These are phyloP conservation scores for Papilio xuthus DNA, from an alignment of 1,140 invertebrate species.

Conservation along the genomic window DNA sequence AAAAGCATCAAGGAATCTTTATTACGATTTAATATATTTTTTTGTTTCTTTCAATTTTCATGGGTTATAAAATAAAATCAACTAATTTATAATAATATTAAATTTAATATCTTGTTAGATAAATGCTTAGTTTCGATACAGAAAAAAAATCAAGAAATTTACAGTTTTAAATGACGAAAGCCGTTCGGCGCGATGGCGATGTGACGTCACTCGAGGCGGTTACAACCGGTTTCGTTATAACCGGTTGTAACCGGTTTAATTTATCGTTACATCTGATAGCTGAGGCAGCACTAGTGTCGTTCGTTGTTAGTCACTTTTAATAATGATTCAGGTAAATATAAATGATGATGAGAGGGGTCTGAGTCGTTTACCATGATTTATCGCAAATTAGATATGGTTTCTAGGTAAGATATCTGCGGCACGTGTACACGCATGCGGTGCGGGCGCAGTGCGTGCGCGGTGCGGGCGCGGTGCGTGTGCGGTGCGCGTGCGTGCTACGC, in stretches of 20 bases:
- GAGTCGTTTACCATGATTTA: not conserved
- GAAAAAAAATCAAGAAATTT: not conserved
- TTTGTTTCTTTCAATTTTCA: not conserved
- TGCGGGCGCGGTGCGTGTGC: not conserved
- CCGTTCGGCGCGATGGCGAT: not conserved
- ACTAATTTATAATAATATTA: conserved; percentile 11
- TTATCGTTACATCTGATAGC: not conserved
- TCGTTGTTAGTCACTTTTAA: conserved; percentile 6
- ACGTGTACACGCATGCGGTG: not conserved
- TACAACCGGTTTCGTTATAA: not conserved
- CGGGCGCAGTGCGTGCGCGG: not conserved
- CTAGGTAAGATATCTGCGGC: not conserved
- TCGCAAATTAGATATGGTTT: conserved; percentile 16
- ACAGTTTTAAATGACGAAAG: not conserved
- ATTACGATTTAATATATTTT: not conserved
- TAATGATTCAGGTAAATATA: not conserved
- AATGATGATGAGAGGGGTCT: not conserved
- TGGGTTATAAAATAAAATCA: conserved; percentile 14
- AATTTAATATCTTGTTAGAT: conserved; percentile 26
- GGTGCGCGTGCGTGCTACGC: conserved; percentile 25
- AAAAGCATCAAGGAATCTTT: not conserved
- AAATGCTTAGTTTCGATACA: conserved; percentile 17
- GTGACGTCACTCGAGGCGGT: not conserved
- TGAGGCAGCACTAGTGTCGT: not conserved
- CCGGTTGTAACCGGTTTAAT: not conserved